phyloP scores from a whole-genome alignment of 2,113 vertebrate species.

The Sylvia atricapilla region DNA sequence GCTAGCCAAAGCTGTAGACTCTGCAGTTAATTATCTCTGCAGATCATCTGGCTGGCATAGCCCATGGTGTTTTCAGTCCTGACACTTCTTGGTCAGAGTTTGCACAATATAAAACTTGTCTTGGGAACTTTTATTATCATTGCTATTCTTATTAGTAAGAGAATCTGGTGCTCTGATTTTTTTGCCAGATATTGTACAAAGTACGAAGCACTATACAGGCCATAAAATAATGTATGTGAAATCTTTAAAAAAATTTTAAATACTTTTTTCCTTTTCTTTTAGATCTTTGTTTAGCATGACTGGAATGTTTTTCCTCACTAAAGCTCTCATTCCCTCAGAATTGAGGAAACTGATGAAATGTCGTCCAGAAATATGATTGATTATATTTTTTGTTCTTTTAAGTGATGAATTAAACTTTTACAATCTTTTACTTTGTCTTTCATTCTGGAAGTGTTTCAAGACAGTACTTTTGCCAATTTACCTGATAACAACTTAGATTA shows the following conservation, averaged over 20 bases:
- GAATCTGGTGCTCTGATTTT: not conserved
- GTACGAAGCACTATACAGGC: not conserved
- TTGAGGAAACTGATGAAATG: not conserved
- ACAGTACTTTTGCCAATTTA: not conserved
- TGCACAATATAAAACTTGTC: not conserved
- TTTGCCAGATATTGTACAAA: not conserved
- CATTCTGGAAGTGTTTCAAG: not conserved
- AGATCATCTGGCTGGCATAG: not conserved
- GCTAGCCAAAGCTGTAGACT: not conserved
- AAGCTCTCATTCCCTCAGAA: not conserved
- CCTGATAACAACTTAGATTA: not conserved
- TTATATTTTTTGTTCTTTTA: not conserved
- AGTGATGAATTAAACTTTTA: not conserved
- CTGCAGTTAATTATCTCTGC: not conserved
- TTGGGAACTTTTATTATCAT: not conserved
- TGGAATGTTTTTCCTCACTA: not conserved
- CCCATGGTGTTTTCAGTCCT: not conserved
- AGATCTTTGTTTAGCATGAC: not conserved
- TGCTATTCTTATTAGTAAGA: not conserved
- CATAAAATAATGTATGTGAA: not conserved
- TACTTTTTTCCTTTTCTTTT: not conserved
- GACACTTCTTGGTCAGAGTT: not conserved
- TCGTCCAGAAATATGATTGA: not conserved
- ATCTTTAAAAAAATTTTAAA: not conserved
- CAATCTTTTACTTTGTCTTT: not conserved